A percentile compares a stretch with the other conserved stretches of the same genome.
Evolutionary conservation across 2,888 invertebrate genomes (phyloP).

Genomic region (Erannis defoliaria): DNA sequence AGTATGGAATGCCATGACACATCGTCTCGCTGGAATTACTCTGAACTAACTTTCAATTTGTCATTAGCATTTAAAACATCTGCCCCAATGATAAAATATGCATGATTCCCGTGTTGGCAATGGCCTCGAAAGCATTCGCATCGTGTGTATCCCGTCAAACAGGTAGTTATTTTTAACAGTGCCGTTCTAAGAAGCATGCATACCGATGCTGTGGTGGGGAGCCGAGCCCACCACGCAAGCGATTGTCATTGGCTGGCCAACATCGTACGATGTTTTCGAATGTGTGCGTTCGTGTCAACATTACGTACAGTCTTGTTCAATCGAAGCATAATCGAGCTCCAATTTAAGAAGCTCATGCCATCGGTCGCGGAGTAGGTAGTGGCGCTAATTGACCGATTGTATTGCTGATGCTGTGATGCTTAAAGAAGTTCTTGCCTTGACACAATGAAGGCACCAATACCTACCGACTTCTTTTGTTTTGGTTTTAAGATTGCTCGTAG

Average conservation of each 20-base stretch:
- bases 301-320: conserved; percentile 65
- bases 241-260: conserved; percentile 69
- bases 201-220: conserved; percentile 79
- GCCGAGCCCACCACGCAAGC: conserved; percentile 81
- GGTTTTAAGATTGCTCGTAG: conserved; percentile 30
- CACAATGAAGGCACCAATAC: conserved; percentile 55
- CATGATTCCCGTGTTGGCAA: conserved; percentile 62
- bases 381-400: conserved; percentile 70
- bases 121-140: conserved; percentile 70
- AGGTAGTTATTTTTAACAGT: conserved; percentile 84
- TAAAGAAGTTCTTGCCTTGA: conserved; percentile 77
- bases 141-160: conserved; percentile 71
- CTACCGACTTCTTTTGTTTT: conserved; percentile 55
- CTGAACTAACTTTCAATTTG: conserved; percentile 6
- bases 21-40: not conserved
- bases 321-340: conserved; percentile 72
- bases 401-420: conserved; percentile 74
- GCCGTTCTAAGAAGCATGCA: conserved; percentile 78
- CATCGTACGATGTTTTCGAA: conserved; percentile 81
- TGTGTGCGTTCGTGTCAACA: conserved; percentile 66
- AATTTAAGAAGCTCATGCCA: conserved; percentile 67
- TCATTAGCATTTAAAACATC: conserved; percentile 4
- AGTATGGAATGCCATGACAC: not conserved
- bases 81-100: conserved; percentile 31
- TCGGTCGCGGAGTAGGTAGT: conserved; percentile 47